A percentile compares a stretch with the other conserved stretches of the same genome.
phyloP scores from a whole-genome alignment of 2,113 vertebrate genomes.

The Brachionichthys hirsutus region DNA sequence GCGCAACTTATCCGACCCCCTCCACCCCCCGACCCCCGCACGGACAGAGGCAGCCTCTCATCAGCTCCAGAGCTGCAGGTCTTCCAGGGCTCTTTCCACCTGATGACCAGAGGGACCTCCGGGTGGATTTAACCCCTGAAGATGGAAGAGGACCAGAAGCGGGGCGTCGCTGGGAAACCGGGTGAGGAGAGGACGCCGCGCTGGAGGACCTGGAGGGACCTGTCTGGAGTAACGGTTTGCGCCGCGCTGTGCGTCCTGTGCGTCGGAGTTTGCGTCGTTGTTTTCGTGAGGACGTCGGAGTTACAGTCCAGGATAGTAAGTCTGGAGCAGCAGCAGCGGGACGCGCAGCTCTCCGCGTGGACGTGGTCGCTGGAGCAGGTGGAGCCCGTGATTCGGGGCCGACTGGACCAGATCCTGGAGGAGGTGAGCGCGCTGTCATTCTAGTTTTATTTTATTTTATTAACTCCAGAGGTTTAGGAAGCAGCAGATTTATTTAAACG shows the following conservation, averaged over 20 bases:
- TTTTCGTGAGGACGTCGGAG: constrained; percentile 68
- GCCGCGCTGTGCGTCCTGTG: constrained; percentile 57
- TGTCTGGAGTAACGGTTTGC: constrained; percentile 48
- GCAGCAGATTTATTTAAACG: too few relatives aligned
- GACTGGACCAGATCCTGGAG: constrained; percentile 73
- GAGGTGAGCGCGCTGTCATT: constrained; percentile 44
- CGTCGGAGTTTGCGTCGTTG: constrained; percentile 71
- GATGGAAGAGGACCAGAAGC: constrained; percentile 68
- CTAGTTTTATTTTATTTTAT: too few relatives aligned
- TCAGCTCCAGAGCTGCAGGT: neutral
- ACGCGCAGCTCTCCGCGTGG: constrained; percentile 65
- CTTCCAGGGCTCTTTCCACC: neutral
- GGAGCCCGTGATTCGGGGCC: constrained; percentile 71
- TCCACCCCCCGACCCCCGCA: too few relatives aligned
- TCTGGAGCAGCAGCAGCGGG: constrained; percentile 72
- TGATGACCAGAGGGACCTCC: constrained; percentile 32
- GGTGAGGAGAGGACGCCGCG: constrained; percentile 33
- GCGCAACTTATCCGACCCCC: neutral
- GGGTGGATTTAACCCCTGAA: constrained; percentile 21
- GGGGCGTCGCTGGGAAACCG: constrained; percentile 22
- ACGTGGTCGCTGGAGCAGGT: constrained; percentile 76
- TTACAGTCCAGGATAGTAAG: constrained; percentile 71
- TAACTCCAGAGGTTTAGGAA: too few relatives aligned
- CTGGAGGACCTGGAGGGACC: constrained; percentile 54
- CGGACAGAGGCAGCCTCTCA: neutral